Conservation (phyloP, 1,140 invertebrate genomes). For the Cephus cinctus region DNA sequence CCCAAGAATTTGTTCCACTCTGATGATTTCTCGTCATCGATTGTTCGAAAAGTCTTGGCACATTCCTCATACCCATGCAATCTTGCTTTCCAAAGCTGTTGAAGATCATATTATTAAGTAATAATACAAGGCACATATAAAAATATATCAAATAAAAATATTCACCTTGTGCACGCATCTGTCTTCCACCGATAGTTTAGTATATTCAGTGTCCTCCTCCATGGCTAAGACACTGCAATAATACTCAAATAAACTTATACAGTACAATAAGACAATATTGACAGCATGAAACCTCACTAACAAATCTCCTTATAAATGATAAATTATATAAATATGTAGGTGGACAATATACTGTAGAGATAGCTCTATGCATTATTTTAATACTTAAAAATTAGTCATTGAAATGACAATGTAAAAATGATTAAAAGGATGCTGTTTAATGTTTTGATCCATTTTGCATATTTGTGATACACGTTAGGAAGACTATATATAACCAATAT, state of each 20-base stretch:
- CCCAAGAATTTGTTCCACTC: slow-evolving; percentile 91
- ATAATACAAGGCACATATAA: neutral
- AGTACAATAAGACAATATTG: slow-evolving; percentile 2
- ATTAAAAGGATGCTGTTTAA: no score
- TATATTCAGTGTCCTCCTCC: slow-evolving; percentile 90
- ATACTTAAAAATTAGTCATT: neutral
- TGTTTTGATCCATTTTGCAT: no score
- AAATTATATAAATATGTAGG: neutral
- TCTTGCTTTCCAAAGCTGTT: slow-evolving; percentile 87
- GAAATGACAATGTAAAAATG: no score
- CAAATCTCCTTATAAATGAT: neutral
- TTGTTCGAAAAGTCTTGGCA: slow-evolving; percentile 80
- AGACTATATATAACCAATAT: no score
- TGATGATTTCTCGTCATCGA: slow-evolving; percentile 88
- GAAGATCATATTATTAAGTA: slow-evolving; percentile 18
- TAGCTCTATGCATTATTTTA: neutral
- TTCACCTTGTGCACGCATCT: slow-evolving; percentile 84
- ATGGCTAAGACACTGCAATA: no score
- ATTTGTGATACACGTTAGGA: no score
- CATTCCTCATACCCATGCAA: slow-evolving; percentile 93
- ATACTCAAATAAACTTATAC: no score
- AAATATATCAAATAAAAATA: slow-evolving; percentile 3
- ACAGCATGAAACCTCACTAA: slow-evolving; percentile 1
- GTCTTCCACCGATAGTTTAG: slow-evolving; percentile 89
- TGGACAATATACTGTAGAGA: neutral